phyloP scores from a whole-genome alignment of 2,888 invertebrate genomes.

The Cactoblastis cactorum region DNA sequence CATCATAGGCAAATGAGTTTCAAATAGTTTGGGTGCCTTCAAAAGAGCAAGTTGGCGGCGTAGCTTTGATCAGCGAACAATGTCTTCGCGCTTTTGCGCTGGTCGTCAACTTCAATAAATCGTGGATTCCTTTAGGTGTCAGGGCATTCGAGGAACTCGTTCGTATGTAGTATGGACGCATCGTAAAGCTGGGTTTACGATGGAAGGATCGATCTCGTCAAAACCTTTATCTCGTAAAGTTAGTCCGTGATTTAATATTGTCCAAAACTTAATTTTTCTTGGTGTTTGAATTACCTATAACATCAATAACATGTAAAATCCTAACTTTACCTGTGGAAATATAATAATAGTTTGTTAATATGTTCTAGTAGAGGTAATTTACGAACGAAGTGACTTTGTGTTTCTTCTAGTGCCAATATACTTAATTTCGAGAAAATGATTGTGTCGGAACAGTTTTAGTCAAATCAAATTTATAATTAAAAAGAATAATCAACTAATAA shows the following conservation, averaged over 20 bases:
- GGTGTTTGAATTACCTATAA: no score
- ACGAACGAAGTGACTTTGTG: no score
- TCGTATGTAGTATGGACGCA: background rate
- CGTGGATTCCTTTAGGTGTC: constrained; percentile 7
- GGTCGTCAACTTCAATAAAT: constrained; percentile 5
- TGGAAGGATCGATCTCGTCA: background rate
- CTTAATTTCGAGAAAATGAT: no score
- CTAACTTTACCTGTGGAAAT: no score
- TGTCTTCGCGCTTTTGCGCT: background rate
- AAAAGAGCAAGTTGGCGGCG: background rate
- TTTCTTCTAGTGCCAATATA: no score
- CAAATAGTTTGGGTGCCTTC: background rate
- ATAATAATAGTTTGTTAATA: no score
- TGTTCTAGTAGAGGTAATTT: no score
- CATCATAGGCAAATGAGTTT: background rate
- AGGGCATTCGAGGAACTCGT: constrained; percentile 8
- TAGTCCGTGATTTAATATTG: background rate
- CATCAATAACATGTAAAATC: no score
- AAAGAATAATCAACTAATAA: no score
- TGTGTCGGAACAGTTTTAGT: no score
- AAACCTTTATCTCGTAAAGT: background rate
- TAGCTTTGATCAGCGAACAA: background rate
- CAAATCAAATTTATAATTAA: no score
- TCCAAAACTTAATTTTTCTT: background rate
- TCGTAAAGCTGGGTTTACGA: constrained; percentile 10